A percentile compares a stretch with the other conserved stretches of the same genome.
Evolutionary conservation across 2,797 vertebrate species (phyloP).

Genomic region (Intellagama lesueurii): DNA sequence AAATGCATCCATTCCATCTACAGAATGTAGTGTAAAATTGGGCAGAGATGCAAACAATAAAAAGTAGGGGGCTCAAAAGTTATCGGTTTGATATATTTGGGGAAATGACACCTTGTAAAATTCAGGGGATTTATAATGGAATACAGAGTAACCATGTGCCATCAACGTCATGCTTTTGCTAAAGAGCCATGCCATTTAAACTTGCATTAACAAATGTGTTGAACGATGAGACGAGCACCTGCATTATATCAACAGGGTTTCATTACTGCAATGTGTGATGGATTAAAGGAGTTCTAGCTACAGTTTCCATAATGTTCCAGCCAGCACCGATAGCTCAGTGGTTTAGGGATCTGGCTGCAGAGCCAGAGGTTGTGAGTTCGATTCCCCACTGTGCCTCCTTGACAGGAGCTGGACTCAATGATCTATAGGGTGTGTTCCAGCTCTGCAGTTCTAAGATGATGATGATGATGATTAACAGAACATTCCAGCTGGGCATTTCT

Average conservation of each 20-base stretch:
- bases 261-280: background rate
- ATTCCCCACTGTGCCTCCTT: no score
- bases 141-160: background rate
- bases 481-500: no score
- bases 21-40: background rate
- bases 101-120: background rate
- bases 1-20: background rate
- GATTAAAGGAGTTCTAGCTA: background rate
- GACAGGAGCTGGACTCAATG: no score
- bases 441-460: no score
- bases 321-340: no score
- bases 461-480: no score
- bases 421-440: no score
- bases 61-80: no score
- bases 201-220: background rate
- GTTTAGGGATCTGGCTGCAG: no score
- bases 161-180: background rate
- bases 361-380: no score
- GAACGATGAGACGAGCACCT: background rate
- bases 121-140: background rate
- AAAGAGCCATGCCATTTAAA: background rate
- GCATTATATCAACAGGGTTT: background rate
- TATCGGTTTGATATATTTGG: background rate
- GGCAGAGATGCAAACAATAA: no score
- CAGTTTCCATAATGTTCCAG: no score